phyloP scores from a whole-genome alignment of 2,113 vertebrate genomes.

The Tachysurus fulvidraco region DNA sequence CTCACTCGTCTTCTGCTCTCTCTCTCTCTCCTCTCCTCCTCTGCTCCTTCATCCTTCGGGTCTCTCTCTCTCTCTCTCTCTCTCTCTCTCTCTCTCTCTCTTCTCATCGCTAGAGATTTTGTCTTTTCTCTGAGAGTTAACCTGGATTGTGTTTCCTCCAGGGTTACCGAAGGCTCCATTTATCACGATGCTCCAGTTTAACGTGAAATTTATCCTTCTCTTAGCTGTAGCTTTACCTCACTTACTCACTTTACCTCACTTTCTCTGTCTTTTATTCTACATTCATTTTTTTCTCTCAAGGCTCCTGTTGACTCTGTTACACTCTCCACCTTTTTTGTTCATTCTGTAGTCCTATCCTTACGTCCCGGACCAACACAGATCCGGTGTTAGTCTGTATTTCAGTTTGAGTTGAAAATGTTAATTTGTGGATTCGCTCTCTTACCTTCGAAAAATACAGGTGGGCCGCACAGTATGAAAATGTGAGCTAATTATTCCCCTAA shows the following conservation, averaged over 20 bases:
- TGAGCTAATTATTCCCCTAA: constrained; percentile 21
- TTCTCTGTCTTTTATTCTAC: constrained; percentile 44
- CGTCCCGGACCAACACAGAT: not conserved
- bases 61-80: constrained; percentile 42
- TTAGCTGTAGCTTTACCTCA: constrained; percentile 54
- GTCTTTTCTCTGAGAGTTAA: constrained; percentile 68
- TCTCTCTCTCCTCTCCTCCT: not conserved
- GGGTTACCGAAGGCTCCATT: constrained; percentile 72
- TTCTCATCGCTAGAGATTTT: constrained; percentile 66
- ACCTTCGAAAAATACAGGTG: not conserved
- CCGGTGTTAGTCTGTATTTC: not conserved
- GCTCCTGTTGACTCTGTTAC: constrained; percentile 12
- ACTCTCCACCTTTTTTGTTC: not conserved
- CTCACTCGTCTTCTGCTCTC: constrained; percentile 47
- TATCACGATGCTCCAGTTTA: constrained; percentile 78
- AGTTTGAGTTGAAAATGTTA: constrained; percentile 4
- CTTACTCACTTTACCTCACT: constrained; percentile 62
- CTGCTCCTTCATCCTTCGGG: constrained; percentile 37
- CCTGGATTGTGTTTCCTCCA: constrained; percentile 70
- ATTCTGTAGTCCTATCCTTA: not conserved
- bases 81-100: constrained; percentile 59
- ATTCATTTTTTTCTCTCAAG: constrained; percentile 32
- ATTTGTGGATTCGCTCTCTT: not conserved
- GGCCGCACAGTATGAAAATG: not conserved
- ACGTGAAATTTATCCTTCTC: constrained; percentile 66